A percentile compares a stretch with the other conserved stretches of the same genome.
These are phyloP conservation scores for Seriola rivoliana DNA, from an alignment of 2,113 vertebrate species.

Conservation along the genomic window DNA sequence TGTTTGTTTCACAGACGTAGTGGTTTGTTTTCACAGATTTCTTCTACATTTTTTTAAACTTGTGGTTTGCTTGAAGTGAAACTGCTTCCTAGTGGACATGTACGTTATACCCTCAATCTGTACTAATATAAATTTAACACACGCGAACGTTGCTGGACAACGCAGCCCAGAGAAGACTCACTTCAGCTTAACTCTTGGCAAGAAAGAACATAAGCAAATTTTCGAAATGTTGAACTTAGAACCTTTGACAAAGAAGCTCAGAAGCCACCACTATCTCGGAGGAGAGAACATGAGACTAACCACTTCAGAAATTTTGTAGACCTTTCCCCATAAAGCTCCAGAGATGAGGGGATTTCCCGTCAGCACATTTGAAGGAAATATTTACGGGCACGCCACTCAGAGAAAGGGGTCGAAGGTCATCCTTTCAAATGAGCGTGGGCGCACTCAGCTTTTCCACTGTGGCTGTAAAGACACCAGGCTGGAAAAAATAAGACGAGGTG, in stretches of 20 bases:
- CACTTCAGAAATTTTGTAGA: conserved; percentile 21
- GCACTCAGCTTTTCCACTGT: conserved; percentile 40
- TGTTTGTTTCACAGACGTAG: background rate
- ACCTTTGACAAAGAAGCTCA: conserved; percentile 1
- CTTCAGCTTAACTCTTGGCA: background rate
- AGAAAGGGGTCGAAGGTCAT: conserved; percentile 53
- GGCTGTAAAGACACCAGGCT: conserved; percentile 7
- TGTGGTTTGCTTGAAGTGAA: background rate
- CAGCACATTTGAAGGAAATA: conserved; percentile 47
- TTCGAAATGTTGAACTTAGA: background rate
- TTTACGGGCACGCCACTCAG: conserved; percentile 49
- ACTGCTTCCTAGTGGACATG: background rate
- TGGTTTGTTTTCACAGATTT: background rate
- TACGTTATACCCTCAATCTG: too few species aligned
- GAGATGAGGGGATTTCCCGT: conserved; percentile 45
- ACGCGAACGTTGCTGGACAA: background rate
- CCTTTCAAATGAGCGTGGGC: conserved; percentile 40
- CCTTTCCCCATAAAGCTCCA: conserved; percentile 29
- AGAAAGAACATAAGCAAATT: background rate
- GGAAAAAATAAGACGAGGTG: conserved; percentile 19
- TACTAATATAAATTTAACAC: background rate
- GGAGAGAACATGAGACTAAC: conserved; percentile 33
- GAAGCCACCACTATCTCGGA: conserved; percentile 3
- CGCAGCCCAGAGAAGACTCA: background rate
- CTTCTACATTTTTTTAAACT: background rate